Evolutionary conservation across 2,797 vertebrate species (phyloP), one percentile per base, ranked within the genome.

Genomic region (Argentina silus): DNA sequence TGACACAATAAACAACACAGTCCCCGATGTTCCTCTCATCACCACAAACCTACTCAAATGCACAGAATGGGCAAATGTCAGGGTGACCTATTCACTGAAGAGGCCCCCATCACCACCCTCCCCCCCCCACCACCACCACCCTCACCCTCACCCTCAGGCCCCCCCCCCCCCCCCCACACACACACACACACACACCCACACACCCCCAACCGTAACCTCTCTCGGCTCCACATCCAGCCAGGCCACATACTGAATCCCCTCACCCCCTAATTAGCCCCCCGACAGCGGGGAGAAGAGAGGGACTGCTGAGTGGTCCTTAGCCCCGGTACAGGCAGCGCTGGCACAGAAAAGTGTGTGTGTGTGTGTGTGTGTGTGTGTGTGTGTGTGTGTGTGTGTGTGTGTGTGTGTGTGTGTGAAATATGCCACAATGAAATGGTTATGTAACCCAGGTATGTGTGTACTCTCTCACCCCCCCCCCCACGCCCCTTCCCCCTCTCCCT

Each of bases 11-110:
- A 66, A 21, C 17, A 53, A n/a, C n/a, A 47, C 42, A 68, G 73
- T 69, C 57, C 51, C 57, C 4, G 0, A 64, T 67, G 64, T 74
- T 64, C 61, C 74, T 21, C 68, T 86, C 74, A 71, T 83, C 82
- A 75, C 50, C 77, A 82, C 5, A 65, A 73, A 74, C 17, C 56
- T 72, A 61, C 74, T 75, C 77, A 59, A 76, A 81, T 73, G 65
- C n/a, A 80, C 73, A 75, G 67, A 59, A 69, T 69, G 77, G 75
- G 69, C 75, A 75, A 71, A 79, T 89, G 90, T 92, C 91, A 90
- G 17, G 2, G 72, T 81, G 88, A 75, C 85, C 56, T 70, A 42
- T 10, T 70, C 51, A 59, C 60, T 87, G n/a, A 23, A 83, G 61
- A 44, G 60, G 11, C 27, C 6, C 11, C 23, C 21, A 60, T 4